Conservation (phyloP, 2,888 invertebrate species). For the Zygaena filipendulae region DNA sequence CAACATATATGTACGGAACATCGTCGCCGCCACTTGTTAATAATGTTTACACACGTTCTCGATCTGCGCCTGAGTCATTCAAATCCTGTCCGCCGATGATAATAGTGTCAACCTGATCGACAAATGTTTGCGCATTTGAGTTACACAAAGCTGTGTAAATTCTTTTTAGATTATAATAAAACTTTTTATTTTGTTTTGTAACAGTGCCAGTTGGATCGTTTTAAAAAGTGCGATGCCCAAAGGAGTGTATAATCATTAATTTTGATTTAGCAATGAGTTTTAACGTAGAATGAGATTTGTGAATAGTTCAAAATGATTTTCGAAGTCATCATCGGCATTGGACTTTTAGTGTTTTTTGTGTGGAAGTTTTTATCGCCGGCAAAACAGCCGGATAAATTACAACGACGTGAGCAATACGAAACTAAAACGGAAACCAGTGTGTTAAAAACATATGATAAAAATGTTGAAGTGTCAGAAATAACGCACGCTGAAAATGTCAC, state of each 20-base stretch:
- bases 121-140: constrained; percentile 37
- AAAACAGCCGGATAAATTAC: constrained; percentile 21
- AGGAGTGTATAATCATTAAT: too few relatives aligned
- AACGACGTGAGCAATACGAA: constrained; percentile 10
- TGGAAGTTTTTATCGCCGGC: constrained; percentile 40
- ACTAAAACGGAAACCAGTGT: constrained; percentile 1
- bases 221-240: too few relatives aligned
- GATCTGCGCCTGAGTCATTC: constrained; percentile 51
- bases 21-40: constrained; percentile 31
- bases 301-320: constrained; percentile 57
- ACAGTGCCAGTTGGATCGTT: too few relatives aligned
- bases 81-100: constrained; percentile 36
- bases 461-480: too few relatives aligned
- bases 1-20: too few relatives aligned
- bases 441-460: constrained; percentile 1
- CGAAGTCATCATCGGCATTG: constrained; percentile 45
- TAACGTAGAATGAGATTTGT: too few relatives aligned
- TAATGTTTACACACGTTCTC: constrained; percentile 48
- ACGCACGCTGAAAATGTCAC: too few relatives aligned
- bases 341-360: constrained; percentile 37
- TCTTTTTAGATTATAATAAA: too few relatives aligned
- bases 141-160: too few relatives aligned
- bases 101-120: constrained; percentile 35
- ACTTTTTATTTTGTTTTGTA: too few relatives aligned
- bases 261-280: too few relatives aligned